Conservation (phyloP, 1,140 invertebrate species). For the Hypsibius dujardini region DNA sequence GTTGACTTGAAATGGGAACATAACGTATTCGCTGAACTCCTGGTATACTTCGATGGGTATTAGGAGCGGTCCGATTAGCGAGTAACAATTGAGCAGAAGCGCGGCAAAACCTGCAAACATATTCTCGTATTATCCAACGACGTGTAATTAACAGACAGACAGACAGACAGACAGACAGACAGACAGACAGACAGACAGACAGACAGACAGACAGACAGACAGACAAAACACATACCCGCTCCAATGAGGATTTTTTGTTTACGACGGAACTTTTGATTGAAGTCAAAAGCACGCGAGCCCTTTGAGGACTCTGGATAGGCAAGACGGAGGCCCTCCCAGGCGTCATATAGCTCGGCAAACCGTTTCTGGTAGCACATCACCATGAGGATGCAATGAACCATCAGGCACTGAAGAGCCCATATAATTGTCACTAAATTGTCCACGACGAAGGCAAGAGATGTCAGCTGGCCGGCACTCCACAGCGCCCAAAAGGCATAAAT, state of each 20-base stretch:
- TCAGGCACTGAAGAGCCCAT: constrained; percentile 3
- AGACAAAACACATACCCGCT: neutral
- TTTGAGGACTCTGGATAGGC: neutral
- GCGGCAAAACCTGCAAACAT: neutral
- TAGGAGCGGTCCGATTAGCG: constrained; percentile 5
- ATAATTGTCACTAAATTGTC: constrained; percentile 14
- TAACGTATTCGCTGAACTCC: neutral
- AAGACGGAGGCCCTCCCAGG: neutral
- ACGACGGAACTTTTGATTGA: neutral
- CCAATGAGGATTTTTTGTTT: neutral
- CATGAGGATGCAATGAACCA: constrained; percentile 8
- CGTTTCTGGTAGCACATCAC: neutral
- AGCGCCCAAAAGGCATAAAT: neutral
- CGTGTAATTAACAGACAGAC: neutral
- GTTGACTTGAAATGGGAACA: neutral
- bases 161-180: too few relatives aligned
- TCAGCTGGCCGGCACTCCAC: neutral
- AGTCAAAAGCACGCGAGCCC: neutral
- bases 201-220: too few relatives aligned
- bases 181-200: too few relatives aligned
- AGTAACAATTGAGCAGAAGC: neutral
- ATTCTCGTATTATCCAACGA: neutral
- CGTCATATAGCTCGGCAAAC: neutral
- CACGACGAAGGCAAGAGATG: neutral
- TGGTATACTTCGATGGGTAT: constrained; percentile 1